These are phyloP conservation scores for Pogonus chalceus DNA, from an alignment of 1,140 invertebrate genomes.

Conservation along the genomic window DNA sequence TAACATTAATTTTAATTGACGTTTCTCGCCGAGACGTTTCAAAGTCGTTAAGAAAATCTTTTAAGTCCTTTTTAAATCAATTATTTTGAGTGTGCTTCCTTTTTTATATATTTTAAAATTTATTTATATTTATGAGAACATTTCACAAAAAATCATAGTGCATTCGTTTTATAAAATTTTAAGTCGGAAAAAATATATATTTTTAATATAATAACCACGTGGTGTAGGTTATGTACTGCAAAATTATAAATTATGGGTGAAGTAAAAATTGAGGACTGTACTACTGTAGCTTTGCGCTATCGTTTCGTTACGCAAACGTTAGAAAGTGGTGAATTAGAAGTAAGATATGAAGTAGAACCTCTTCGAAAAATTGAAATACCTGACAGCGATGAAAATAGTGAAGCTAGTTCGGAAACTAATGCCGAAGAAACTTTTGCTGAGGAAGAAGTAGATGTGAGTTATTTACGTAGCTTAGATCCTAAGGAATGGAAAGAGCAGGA, in stretches of 20 bases:
- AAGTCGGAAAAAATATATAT: neutral
- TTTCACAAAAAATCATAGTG: neutral
- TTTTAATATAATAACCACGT: neutral
- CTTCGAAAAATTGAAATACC: conserved; percentile 23
- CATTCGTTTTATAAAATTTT: neutral
- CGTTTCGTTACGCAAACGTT: conserved; percentile 26
- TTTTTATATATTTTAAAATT: neutral
- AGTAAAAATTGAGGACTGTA: conserved; percentile 21
- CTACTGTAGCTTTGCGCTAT: conserved; percentile 28
- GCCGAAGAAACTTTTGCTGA: conserved; percentile 47
- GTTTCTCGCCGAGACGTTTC: too few species aligned
- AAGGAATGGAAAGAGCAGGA: conserved; percentile 97
- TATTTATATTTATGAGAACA: neutral
- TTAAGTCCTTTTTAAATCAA: neutral
- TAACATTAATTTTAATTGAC: too few species aligned
- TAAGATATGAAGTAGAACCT: conserved; percentile 26
- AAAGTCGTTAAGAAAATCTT: too few species aligned
- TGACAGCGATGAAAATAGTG: conserved; percentile 15
- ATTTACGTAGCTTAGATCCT: conserved; percentile 83
- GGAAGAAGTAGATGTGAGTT: conserved; percentile 74
- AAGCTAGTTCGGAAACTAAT: conserved; percentile 31
- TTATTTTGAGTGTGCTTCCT: too few species aligned
- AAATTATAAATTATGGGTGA: conserved; percentile 23
- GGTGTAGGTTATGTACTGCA: conserved; percentile 18
- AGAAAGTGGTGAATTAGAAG: conserved; percentile 19